phyloP scores from a whole-genome alignment of 2,797 vertebrate genomes.

The Meriones psammophilus region DNA sequence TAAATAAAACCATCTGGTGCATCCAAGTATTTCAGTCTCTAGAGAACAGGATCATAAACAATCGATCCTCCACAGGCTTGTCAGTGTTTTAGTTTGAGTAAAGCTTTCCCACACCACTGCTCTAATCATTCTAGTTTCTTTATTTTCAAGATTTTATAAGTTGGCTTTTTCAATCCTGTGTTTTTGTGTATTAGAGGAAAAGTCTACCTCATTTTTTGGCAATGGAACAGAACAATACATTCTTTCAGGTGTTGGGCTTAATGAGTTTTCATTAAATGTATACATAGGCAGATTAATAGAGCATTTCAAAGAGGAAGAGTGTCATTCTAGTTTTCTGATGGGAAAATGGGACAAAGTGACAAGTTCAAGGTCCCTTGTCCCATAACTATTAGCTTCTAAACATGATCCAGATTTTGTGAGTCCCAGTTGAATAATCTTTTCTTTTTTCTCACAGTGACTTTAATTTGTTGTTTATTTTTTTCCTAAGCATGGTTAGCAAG shows the following conservation, averaged over 20 bases:
- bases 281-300: constrained; percentile 25
- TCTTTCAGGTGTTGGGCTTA: constrained; percentile 54
- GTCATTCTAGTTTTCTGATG: constrained; percentile 75
- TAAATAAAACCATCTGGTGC: constrained; percentile 89
- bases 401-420: constrained; percentile 74
- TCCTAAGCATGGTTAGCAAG: constrained; percentile 61
- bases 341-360: constrained; percentile 69
- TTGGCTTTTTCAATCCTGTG: constrained; percentile 77
- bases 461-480: constrained; percentile 78
- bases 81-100: constrained; percentile 75
- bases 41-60: constrained; percentile 86
- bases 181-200: constrained; percentile 75
- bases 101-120: constrained; percentile 87
- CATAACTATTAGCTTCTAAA: constrained; percentile 73
- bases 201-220: constrained; percentile 23
- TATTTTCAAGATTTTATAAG: constrained; percentile 81
- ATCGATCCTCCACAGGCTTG: constrained; percentile 85
- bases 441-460: constrained; percentile 63
- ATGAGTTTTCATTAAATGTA: constrained; percentile 39
- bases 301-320: constrained; percentile 47
- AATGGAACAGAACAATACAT: neutral
- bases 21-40: constrained; percentile 87
- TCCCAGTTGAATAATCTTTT: constrained; percentile 77
- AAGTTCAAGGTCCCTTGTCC: constrained; percentile 76
- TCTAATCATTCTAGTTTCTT: constrained; percentile 86